Evolutionary conservation across 2,113 vertebrate genomes (phyloP), one percentile per base, ranked within the genome.

Genomic region (Neopipo cinnamomea): DNA sequence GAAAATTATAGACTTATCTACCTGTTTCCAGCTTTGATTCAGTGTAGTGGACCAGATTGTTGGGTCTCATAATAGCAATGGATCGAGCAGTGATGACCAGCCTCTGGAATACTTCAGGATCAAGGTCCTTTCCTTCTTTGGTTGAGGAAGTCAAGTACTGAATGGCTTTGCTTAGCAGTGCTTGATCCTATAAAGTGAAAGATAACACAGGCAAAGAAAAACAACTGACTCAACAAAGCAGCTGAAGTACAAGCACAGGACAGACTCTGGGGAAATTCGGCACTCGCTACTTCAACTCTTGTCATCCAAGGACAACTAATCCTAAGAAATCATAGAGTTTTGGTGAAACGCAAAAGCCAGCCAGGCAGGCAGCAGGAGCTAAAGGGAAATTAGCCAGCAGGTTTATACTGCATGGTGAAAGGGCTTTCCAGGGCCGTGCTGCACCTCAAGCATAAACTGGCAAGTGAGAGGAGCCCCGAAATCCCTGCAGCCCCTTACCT

Each of bases 21-120:
- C 99, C 99, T 95, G 97, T 86, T 95, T 99, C 99, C 81, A 96
- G 88, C 96, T 99, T 99, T 67, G 98, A 98, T 92, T 99, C 99
- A 0, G 99, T 99, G 86, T 99, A 99, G 96, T 99, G 99, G 78
- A 99, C 99, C 76, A 99, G 97, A 96, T 99, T 99, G 97, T 98
- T 99, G 58, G 99, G 99, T 91, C 99, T 99, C 99, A 99, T 99
- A 93, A 99, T 99, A 53, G 99, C 99, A 82, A 99, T 99, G 97
- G 99, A 99, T 47, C 99, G 99, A 53, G 99, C 99, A 4, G 99
- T 99, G 96, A 99, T 99, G 73, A 99, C 99, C 76, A 99, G 97
- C 61, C 99, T 98, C 98, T 99, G 99, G 96, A 99, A 99, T 5
- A 99, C 98, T 76, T 99, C 99, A 0, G 99, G 99, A 95, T 99